Base-by-base conservation (phyloP, 2,797 vertebrate genomes). In the Halcyon leucocephala region DNA sequence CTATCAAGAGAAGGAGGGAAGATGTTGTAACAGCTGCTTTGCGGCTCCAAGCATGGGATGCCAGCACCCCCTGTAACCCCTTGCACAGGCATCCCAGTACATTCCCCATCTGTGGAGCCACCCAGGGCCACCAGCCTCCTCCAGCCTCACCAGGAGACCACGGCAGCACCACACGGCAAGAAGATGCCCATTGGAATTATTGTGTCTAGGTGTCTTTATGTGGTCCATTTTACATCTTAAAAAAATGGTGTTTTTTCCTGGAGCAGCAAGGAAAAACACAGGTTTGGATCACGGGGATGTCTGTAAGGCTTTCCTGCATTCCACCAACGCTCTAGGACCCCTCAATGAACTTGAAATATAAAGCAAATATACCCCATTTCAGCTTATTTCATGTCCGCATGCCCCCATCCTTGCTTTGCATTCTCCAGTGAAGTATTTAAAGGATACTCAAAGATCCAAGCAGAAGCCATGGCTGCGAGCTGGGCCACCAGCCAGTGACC, bases 21-120 rank as follows among this genome's bases (percentile, higher is more conserved):
- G 48, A 37, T 54, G 33, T 49, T 54, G 39, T 2, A 7, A 13
- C 61, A 69, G 18, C 33, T 15, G 1, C 83, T 41, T 35, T 17
- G 11, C 29, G n/a, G 54, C 31, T 73, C 48, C 18, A 2, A 1
- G 12, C 1, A 1, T 31, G 26, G 28, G 35, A 21, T 26, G 18
- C 60, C 2, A 0, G 14, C 33, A 48, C 31, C 19, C 19, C 64
- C 31, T 22, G 52, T 31, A 52, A 49, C 29, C 28, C 22, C 41
- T 42, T 5, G 25, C 17, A 29, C 37, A 62, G 37, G 19, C 41
- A 65, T 28, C 60, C 26, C 12, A 2, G 8, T 10, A 33, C 10
- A 7, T 22, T 12, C 49, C n/a, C 18, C 1, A 1, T 26, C 65
- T 35, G n/a, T 1, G 0, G 20, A 46, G 13, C 16, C 54, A 70